Evolutionary conservation across 1,140 invertebrate species (phyloP).

Genomic region (Arctopsyche grandis): DNA sequence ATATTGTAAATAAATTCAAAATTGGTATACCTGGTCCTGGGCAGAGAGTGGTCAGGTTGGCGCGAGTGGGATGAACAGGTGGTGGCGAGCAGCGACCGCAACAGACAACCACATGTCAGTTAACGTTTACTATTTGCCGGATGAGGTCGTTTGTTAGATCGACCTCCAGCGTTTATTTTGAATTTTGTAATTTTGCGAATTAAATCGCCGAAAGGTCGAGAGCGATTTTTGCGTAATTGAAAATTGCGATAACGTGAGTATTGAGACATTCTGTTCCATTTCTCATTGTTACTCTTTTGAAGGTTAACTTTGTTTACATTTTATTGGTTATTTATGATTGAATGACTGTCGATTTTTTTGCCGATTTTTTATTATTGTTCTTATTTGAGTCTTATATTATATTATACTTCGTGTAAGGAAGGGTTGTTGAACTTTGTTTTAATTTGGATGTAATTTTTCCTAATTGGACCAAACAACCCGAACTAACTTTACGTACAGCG

Average conservation of each 20-base stretch:
- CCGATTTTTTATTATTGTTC: too few species aligned
- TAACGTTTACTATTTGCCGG: background rate
- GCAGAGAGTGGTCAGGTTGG: background rate
- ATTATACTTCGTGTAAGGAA: too few species aligned
- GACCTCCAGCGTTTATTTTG: background rate
- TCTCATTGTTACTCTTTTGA: background rate
- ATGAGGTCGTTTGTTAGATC: background rate
- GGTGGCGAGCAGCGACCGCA: constrained; percentile 5
- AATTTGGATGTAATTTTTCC: too few species aligned
- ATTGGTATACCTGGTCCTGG: constrained; percentile 26
- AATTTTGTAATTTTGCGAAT: background rate
- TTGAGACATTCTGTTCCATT: background rate
- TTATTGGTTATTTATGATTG: too few species aligned
- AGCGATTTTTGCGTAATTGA: background rate
- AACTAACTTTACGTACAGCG: too few species aligned
- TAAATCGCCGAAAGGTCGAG: background rate
- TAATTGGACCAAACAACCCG: too few species aligned
- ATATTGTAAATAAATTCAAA: too few species aligned
- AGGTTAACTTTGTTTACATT: background rate
- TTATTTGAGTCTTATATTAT: too few species aligned
- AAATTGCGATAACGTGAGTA: constrained; percentile 16
- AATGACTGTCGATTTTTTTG: too few species aligned
- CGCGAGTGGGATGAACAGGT: background rate
- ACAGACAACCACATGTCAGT: constrained; percentile 32
- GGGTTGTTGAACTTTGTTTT: too few species aligned